A percentile compares a stretch with the other conserved stretches of the same genome.
Evolutionary conservation across 2,888 invertebrate species (phyloP).

Genomic region (Myopa tessellatipennis): DNA sequence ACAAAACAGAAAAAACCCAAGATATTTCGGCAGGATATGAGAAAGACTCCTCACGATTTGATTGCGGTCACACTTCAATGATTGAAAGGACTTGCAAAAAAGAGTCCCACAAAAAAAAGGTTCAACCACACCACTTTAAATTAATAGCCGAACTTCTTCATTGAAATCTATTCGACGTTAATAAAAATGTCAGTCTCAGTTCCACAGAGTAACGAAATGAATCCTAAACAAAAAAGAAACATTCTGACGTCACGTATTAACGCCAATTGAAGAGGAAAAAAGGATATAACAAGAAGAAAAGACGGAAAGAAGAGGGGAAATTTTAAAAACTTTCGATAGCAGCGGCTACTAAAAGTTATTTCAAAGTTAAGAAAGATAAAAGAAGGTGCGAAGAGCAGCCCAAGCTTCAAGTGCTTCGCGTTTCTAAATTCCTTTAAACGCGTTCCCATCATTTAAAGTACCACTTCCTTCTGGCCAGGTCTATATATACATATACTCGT

Average conservation of each 20-base stretch:
- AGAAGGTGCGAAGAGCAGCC: constrained; percentile 38
- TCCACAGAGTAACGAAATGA: constrained; percentile 44
- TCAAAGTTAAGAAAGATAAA: constrained; percentile 58
- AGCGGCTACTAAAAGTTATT: constrained; percentile 55
- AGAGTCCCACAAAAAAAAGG: background rate
- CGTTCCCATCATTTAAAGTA: background rate
- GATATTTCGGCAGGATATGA: constrained; percentile 12
- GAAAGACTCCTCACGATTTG: constrained; percentile 8
- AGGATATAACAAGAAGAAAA: constrained; percentile 32
- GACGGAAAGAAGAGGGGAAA: constrained; percentile 22
- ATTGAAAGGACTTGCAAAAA: background rate
- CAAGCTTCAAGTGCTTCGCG: constrained; percentile 36
- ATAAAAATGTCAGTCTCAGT: constrained; percentile 52
- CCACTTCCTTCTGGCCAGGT: constrained; percentile 24
- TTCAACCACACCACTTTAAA: constrained; percentile 2
- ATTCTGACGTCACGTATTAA: constrained; percentile 57
- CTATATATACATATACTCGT: background rate
- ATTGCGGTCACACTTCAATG: constrained; percentile 22
- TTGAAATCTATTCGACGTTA: constrained; percentile 44
- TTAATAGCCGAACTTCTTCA: constrained; percentile 22
- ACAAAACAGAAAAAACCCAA: constrained; percentile 10
- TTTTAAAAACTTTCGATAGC: constrained; percentile 56
- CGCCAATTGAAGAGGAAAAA: constrained; percentile 61
- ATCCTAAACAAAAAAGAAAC: background rate
- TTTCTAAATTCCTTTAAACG: constrained; percentile 15